phyloP scores from a whole-genome alignment of 2,888 invertebrate genomes.

The Synanthedon vespiformis region DNA sequence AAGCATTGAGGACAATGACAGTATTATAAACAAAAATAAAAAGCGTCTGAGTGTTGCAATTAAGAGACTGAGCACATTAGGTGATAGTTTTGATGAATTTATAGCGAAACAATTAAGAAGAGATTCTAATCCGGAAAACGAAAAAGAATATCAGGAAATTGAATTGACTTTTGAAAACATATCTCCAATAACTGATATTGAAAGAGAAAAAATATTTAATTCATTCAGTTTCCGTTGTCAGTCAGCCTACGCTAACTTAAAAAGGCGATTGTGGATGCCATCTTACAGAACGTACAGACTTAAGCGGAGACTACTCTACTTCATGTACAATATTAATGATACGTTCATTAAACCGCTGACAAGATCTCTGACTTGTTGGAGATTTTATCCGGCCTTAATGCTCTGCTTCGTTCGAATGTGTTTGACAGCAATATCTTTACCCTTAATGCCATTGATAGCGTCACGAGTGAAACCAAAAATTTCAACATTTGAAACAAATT shows the following conservation, averaged over 20 bases:
- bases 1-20: slow-evolving; percentile 11
- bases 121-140: slow-evolving; percentile 37
- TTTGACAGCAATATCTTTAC: slow-evolving; percentile 42
- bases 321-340: slow-evolving; percentile 48
- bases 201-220: slow-evolving; percentile 54
- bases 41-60: slow-evolving; percentile 53
- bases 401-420: slow-evolving; percentile 43
- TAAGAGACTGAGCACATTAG: slow-evolving; percentile 63
- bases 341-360: slow-evolving; percentile 57
- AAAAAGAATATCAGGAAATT: slow-evolving; percentile 44
- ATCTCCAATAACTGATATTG: slow-evolving; percentile 53
- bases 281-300: slow-evolving; percentile 55
- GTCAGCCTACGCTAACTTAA: slow-evolving; percentile 46
- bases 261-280: slow-evolving; percentile 48
- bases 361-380: slow-evolving; percentile 53
- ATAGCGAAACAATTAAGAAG: slow-evolving; percentile 53
- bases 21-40: slow-evolving; percentile 28
- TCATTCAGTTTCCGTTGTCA: slow-evolving; percentile 56
- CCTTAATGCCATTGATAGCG: slow-evolving; percentile 46
- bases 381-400: slow-evolving; percentile 57
- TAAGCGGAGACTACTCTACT: slow-evolving; percentile 38
- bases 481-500: slow-evolving; percentile 46
- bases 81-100: slow-evolving; percentile 60
- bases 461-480: slow-evolving; percentile 44
- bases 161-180: slow-evolving; percentile 55